Percentiles rank a stretch among this genome's conserved stretches.
Evolutionary conservation across 2,113 vertebrate species (phyloP).

Genomic region (Hypanus sabinus): DNA sequence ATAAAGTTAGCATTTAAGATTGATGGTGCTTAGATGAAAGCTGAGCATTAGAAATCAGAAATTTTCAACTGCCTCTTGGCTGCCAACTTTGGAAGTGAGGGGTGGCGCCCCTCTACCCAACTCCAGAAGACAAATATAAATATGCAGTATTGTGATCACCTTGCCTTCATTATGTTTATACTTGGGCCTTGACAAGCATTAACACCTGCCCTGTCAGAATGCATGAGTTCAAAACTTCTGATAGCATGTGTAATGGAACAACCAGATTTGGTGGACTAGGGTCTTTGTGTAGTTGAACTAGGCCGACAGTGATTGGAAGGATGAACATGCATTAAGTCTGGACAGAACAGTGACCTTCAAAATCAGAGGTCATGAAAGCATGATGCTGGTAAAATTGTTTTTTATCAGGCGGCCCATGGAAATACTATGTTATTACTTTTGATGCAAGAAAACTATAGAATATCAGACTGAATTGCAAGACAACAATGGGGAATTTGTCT

Average conservation of each 20-base stretch:
- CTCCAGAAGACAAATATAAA: background rate
- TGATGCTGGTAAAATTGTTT: background rate
- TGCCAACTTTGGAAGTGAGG: too few species aligned
- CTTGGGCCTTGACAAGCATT: background rate
- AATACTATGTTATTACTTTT: background rate
- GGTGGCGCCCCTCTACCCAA: background rate
- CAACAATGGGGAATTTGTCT: background rate
- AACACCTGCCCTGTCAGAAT: too few species aligned
- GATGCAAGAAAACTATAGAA: background rate
- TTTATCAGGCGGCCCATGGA: background rate
- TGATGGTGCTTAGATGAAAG: too few species aligned
- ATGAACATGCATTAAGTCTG: background rate
- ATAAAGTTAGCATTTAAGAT: too few species aligned
- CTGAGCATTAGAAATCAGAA: too few species aligned
- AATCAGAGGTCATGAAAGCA: background rate
- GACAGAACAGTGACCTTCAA: background rate
- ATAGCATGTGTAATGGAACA: background rate
- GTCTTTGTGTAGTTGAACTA: background rate
- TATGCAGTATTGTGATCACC: background rate
- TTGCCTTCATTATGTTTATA: background rate
- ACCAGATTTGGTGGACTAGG: background rate
- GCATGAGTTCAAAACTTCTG: too few species aligned
- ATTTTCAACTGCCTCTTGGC: too few species aligned
- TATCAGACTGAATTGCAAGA: background rate
- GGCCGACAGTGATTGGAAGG: background rate